These are phyloP conservation scores for Pygoscelis antarcticus DNA, from an alignment of 2,113 vertebrate species.

Conservation along the genomic window DNA sequence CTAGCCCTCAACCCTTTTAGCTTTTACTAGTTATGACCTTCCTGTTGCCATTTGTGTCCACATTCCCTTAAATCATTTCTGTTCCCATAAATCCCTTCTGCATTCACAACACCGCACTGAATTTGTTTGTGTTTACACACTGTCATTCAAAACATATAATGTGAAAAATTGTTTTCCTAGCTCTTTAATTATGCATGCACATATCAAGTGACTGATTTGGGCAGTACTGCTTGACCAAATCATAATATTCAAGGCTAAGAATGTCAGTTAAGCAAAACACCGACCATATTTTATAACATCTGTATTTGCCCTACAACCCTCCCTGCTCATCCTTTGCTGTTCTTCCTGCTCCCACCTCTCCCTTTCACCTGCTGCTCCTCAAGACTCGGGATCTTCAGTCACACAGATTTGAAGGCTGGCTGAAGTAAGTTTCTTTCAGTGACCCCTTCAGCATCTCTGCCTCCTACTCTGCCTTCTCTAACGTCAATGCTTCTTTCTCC, in stretches of 20 bases:
- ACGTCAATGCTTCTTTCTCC: neutral
- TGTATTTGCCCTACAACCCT: neutral
- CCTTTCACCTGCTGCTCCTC: neutral
- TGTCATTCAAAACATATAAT: neutral
- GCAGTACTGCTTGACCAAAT: neutral
- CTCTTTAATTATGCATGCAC: accelerated
- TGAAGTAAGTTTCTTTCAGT: neutral
- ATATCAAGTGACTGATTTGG: neutral
- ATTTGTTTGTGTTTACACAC: neutral
- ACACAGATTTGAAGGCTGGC: neutral
- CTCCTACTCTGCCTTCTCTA: neutral
- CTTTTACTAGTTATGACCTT: neutral
- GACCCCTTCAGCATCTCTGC: neutral
- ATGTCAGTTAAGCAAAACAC: neutral
- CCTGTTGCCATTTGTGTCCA: neutral
- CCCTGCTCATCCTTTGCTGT: neutral
- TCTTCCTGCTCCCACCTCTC: neutral
- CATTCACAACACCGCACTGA: neutral
- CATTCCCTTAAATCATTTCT: neutral
- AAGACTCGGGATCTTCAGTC: neutral
- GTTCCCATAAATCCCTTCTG: neutral
- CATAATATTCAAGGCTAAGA: neutral
- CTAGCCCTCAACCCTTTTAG: neutral
- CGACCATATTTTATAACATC: neutral
- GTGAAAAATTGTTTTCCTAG: neutral